phyloP scores from a whole-genome alignment of 2,113 vertebrate species.

The Cebus imitator region DNA sequence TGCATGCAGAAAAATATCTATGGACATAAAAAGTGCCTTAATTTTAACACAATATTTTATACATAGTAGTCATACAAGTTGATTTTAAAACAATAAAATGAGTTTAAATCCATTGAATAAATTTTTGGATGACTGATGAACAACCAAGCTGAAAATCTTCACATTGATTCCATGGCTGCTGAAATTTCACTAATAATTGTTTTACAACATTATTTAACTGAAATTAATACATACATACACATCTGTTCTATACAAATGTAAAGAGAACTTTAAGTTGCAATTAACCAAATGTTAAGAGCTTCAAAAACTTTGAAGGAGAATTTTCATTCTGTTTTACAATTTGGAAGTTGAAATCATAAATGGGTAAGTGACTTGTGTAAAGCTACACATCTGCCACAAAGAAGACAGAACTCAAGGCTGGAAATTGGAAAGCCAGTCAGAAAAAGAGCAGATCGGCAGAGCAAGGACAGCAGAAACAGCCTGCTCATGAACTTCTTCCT shows the following conservation, averaged over 20 bases:
- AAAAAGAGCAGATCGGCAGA: background rate
- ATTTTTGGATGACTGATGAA: background rate
- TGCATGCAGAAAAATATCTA: background rate
- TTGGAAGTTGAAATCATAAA: background rate
- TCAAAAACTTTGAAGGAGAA: background rate
- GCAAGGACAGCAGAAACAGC: background rate
- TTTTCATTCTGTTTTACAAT: background rate
- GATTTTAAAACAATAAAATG: background rate
- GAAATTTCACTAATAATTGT: slow-evolving; percentile 17
- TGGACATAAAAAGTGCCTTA: background rate
- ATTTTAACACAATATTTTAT: slow-evolving; percentile 7
- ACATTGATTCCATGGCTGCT: background rate
- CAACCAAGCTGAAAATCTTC: slow-evolving; percentile 10
- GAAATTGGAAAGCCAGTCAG: background rate
- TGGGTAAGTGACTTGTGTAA: background rate
- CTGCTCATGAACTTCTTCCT: background rate
- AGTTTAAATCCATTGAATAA: background rate
- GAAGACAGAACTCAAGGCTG: background rate
- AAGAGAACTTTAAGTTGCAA: background rate
- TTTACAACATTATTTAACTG: slow-evolving; percentile 22
- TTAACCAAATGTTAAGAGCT: background rate
- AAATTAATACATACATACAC: slow-evolving; percentile 19
- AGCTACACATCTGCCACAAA: background rate
- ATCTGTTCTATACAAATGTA: background rate
- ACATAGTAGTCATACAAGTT: background rate